Conservation (phyloP, 2,113 vertebrate genomes). For the Strix aluco region DNA sequence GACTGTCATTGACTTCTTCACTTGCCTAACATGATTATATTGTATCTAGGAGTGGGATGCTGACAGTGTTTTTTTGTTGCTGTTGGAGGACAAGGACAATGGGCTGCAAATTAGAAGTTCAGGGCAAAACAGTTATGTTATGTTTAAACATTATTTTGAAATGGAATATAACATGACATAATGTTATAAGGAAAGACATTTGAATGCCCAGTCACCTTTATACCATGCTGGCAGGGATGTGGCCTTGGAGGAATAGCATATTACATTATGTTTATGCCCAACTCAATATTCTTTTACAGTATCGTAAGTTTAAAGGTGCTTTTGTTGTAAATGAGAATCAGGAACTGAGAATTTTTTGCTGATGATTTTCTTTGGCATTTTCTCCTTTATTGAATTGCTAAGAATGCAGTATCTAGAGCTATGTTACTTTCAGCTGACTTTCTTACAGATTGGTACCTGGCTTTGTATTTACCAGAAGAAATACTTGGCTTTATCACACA, state of each 20-base stretch:
- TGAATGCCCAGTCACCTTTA: slow-evolving; percentile 1
- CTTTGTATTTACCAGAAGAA: background rate
- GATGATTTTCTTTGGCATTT: background rate
- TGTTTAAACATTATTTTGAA: slow-evolving; percentile 54
- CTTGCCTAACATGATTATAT: slow-evolving; percentile 20
- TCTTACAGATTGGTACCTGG: background rate
- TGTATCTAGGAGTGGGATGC: background rate
- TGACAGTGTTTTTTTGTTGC: background rate
- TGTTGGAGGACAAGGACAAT: slow-evolving; percentile 37
- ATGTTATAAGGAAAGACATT: background rate
- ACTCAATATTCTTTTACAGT: background rate
- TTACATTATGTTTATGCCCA: background rate
- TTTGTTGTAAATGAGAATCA: background rate
- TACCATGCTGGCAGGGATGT: background rate
- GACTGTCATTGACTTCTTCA: slow-evolving; percentile 2
- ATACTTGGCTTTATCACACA: background rate
- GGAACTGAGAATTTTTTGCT: background rate
- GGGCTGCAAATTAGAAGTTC: slow-evolving; percentile 31
- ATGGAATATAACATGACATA: slow-evolving; percentile 28
- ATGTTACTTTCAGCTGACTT: background rate
- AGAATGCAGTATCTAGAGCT: background rate
- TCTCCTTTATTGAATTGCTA: background rate
- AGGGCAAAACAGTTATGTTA: slow-evolving; percentile 13
- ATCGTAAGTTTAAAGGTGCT: background rate
- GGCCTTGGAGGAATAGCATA: background rate